Percentiles rank a stretch among this genome's conserved stretches.
phyloP scores from a whole-genome alignment of 2,888 invertebrate genomes.

The Aromia moschata region DNA sequence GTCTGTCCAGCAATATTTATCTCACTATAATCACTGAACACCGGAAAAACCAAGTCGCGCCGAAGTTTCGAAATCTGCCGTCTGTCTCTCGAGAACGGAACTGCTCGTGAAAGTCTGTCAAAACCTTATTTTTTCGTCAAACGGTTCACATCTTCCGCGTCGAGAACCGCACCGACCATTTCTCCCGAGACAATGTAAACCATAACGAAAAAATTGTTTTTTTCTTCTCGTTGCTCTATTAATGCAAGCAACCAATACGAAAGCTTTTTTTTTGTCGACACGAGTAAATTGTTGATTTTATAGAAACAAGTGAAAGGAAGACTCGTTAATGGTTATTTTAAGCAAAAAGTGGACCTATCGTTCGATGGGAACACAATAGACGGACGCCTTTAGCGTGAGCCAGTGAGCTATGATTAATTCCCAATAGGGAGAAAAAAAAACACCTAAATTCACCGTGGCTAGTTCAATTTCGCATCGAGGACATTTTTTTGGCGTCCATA shows the following conservation, averaged over 20 bases:
- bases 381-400: conserved; percentile 8
- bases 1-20: too few relatives aligned
- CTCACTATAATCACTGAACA: too few relatives aligned
- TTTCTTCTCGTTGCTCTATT: background rate
- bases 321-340: background rate
- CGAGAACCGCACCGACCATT: background rate
- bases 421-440: conserved; percentile 11
- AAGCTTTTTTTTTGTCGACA: background rate
- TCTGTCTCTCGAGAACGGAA: too few relatives aligned
- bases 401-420: conserved; percentile 10
- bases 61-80: too few relatives aligned
- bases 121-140: too few relatives aligned
- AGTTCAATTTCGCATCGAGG: conserved; percentile 10
- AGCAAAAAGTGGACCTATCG: conserved; percentile 1
- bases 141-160: too few relatives aligned
- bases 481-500: conserved; percentile 8
- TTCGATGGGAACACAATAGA: conserved; percentile 8
- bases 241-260: background rate
- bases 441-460: conserved; percentile 12
- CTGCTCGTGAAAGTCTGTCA: too few relatives aligned
- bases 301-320: conserved; percentile 3
- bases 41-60: too few relatives aligned
- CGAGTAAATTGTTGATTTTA: background rate
- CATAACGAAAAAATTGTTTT: background rate
- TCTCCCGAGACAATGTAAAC: background rate